Conservation (phyloP, 2,797 vertebrate species). For the Tangara arthus region DNA sequence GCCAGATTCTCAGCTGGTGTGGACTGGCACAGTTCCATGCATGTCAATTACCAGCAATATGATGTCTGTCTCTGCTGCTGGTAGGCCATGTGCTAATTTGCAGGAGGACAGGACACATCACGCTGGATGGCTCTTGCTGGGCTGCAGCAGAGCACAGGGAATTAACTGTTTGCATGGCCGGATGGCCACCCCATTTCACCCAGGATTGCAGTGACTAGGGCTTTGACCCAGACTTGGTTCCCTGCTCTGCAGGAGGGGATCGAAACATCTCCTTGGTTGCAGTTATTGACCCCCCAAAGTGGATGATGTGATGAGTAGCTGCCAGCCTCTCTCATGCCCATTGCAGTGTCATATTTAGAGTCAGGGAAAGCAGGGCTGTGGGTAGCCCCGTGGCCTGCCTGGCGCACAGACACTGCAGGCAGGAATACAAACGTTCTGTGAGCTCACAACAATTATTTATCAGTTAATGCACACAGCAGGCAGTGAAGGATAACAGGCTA, state of each 20-base stretch:
- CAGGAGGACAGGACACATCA: neutral
- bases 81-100: neutral
- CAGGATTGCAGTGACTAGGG: neutral
- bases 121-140: neutral
- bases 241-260: neutral
- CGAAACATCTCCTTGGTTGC: neutral
- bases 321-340: accelerated
- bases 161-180: neutral
- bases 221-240: neutral
- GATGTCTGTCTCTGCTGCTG: conserved; percentile 32
- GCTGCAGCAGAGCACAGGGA: neutral
- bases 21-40: neutral
- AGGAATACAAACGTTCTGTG: neutral
- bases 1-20: conserved; percentile 54
- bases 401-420: neutral
- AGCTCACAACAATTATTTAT: neutral
- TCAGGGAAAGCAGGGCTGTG: neutral
- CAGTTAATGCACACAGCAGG: neutral
- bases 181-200: neutral
- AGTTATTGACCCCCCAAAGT: neutral
- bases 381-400: neutral
- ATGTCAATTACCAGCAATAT: conserved; percentile 20
- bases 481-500: neutral
- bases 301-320: neutral
- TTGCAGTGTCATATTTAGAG: accelerated